Conservation (phyloP, 2,113 vertebrate genomes). For the Microtus oregoni region DNA sequence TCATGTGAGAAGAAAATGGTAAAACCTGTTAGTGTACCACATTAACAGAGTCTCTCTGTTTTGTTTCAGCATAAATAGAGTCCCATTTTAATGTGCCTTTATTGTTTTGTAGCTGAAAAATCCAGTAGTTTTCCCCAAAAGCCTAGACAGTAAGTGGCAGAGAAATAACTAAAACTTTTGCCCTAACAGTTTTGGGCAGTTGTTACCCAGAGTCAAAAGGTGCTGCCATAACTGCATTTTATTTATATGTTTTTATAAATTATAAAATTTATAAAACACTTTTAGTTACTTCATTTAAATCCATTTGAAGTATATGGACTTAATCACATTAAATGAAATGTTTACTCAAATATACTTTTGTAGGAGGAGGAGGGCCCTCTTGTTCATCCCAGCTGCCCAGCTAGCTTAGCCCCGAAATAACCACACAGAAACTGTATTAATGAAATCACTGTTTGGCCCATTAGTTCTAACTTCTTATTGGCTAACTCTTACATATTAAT, state of each 20-base stretch:
- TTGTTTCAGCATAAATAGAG: constrained; percentile 30
- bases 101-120: constrained; percentile 43
- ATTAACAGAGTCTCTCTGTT: neutral
- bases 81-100: neutral
- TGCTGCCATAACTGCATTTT: neutral
- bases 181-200: neutral
- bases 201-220: constrained; percentile 12
- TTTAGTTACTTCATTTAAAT: constrained; percentile 38
- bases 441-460: no score
- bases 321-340: constrained; percentile 25
- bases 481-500: no score
- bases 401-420: no score
- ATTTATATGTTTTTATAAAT: neutral
- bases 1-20: constrained; percentile 26
- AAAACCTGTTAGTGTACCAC: neutral
- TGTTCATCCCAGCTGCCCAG: no score
- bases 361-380: no score
- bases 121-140: neutral
- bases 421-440: no score
- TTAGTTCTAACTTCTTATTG: no score
- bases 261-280: neutral
- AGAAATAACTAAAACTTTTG: constrained; percentile 21
- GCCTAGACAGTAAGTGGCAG: neutral
- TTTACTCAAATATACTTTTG: neutral
- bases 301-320: constrained; percentile 29